These are phyloP conservation scores for Pristionchus fissidentatus DNA, from an alignment of 2,888 invertebrate species.

Conservation along the genomic window DNA sequence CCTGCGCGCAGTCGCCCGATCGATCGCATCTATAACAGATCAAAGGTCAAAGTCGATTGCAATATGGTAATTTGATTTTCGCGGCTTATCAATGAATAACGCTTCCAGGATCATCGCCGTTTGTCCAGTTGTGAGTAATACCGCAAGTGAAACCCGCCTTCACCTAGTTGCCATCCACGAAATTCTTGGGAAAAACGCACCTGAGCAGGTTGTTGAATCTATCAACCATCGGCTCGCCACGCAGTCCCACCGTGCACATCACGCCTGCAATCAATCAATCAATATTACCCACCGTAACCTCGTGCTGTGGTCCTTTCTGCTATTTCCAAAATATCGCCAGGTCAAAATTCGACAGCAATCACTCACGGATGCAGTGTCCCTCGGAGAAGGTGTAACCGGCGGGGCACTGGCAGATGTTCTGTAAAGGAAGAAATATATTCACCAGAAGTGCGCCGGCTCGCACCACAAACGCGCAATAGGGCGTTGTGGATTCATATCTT, in stretches of 20 bases:
- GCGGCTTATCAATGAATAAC: no score
- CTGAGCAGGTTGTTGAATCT: slow-evolving; percentile 50
- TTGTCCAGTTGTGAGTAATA: no score
- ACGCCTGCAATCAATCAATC: slow-evolving; percentile 57
- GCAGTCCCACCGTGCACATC: slow-evolving; percentile 69
- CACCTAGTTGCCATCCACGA: no score
- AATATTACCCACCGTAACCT: not conserved
- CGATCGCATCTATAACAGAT: slow-evolving; percentile 56
- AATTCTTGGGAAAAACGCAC: no score
- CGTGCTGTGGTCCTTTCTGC: not conserved
- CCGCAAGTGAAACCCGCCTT: no score
- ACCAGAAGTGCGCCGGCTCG: not conserved
- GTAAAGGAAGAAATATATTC: not conserved
- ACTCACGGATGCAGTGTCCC: slow-evolving; percentile 65
- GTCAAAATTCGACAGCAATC: not conserved
- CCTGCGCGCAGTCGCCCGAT: slow-evolving; percentile 52
- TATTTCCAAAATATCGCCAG: not conserved
- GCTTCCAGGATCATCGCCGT: not conserved
- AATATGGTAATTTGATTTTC: slow-evolving; percentile 63
- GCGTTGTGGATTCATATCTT: not conserved
- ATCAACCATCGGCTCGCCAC: slow-evolving; percentile 71
- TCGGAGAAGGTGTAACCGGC: slow-evolving; percentile 65
- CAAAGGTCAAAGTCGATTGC: not conserved
- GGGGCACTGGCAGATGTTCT: slow-evolving; percentile 67
- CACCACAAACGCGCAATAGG: not conserved